Evolutionary conservation across 2,797 vertebrate genomes (phyloP).

Genomic region (Momotus momota): DNA sequence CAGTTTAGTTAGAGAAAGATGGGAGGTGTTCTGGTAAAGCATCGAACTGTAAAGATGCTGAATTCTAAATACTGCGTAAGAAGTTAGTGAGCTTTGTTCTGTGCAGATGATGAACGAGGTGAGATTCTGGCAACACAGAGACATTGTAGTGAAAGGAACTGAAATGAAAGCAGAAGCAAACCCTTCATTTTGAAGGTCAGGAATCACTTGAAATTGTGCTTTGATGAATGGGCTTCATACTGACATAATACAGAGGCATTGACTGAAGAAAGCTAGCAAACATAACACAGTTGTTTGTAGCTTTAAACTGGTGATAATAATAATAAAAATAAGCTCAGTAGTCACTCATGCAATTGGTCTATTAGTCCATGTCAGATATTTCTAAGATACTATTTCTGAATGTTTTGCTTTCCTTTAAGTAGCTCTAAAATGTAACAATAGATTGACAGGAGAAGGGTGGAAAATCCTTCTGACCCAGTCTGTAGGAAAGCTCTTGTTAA

Average conservation of each 20-base stretch:
- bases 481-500: background rate
- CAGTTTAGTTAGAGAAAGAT: background rate
- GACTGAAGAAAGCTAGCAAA: background rate
- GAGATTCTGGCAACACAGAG: slow-evolving; percentile 16
- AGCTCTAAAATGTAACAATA: background rate
- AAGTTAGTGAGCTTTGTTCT: slow-evolving; percentile 9
- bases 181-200: slow-evolving; percentile 58
- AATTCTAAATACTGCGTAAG: background rate
- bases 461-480: background rate
- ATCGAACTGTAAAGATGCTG: background rate
- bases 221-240: slow-evolving; percentile 39
- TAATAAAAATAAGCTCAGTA: background rate
- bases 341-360: background rate
- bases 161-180: slow-evolving; percentile 46
- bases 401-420: background rate
- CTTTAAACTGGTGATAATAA: background rate
- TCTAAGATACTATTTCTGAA: background rate
- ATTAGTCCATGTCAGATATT: background rate
- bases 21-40: background rate
- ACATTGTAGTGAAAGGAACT: background rate
- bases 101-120: background rate
- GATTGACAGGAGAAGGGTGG: background rate
- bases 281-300: background rate
- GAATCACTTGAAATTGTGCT: slow-evolving; percentile 51
- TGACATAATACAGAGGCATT: background rate